phyloP scores from a whole-genome alignment of 2,888 invertebrate genomes.

The Heliconius ethilla region DNA sequence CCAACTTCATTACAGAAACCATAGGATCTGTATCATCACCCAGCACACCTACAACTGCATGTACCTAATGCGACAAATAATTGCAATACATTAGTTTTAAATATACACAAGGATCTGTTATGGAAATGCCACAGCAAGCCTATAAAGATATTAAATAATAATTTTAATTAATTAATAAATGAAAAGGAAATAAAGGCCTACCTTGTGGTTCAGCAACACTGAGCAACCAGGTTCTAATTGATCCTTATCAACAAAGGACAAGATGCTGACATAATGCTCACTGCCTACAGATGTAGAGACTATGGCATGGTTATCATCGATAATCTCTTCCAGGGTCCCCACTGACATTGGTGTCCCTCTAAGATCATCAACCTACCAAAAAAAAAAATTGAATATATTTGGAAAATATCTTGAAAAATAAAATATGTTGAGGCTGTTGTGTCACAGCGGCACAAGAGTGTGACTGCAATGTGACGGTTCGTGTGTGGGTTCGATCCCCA shows the following conservation, averaged over 20 bases:
- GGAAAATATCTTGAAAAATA: background rate
- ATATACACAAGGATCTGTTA: background rate
- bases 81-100: background rate
- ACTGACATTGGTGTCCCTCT: conserved; percentile 99
- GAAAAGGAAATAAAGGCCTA: conserved; percentile 53
- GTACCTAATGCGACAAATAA: conserved; percentile 83
- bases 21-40: conserved; percentile 99
- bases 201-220: conserved; percentile 98
- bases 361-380: conserved; percentile 92
- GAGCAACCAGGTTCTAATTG: conserved; percentile 99
- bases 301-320: conserved; percentile 99
- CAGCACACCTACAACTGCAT: conserved; percentile 99
- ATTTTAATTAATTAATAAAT: no score
- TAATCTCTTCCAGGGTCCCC: conserved; percentile 99
- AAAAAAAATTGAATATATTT: conserved; percentile 6
- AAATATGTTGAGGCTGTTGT: no score
- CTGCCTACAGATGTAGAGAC: conserved; percentile 99
- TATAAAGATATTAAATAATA: background rate
- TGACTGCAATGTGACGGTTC: no score
- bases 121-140: background rate
- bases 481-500: no score
- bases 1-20: conserved; percentile 99
- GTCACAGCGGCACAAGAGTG: no score
- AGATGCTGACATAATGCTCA: conserved; percentile 99
- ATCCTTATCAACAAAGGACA: conserved; percentile 99